Evolutionary conservation across 1,140 invertebrate genomes (phyloP), one percentile per base, ranked within the genome.

Genomic region (Tetranychus urticae): DNA sequence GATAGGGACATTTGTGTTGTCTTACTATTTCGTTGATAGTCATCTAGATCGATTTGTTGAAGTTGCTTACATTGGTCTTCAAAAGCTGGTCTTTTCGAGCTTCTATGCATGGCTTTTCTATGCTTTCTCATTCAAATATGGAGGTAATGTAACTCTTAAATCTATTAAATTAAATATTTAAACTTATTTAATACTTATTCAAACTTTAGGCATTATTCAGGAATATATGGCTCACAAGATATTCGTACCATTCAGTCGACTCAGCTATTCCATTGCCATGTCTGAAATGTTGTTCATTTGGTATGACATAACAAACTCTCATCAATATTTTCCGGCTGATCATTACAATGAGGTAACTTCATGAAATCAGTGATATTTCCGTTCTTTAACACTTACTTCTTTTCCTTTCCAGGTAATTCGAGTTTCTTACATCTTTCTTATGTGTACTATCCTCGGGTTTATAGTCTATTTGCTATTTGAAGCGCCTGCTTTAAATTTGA

Each of bases 231-330:
- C 46, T 12, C 31, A 37, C 14, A 63, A 60, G 56, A 56, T 55
- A 54, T 63, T 59, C 36, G 60, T 61, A 35, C 58, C 59, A 13
- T 58, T 59, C 37, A 61, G 46, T 37, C 58, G 59, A 14, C 52
- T 63, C 8, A 58, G 56, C 2, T 62, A 59, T 45, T 37, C 34
- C 13, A 62, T 62, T 14, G 59, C 60, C 48, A 36, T 62, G 37
- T 50, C 58, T n/a, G 56, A 62, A 48, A 60, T 55, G 35, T 33
- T 62, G 12, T 58, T 62, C n/a, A 55, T 62, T 33, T 62, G 61
- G 61, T 62, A 62, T 55, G 37, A 58, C 54, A 14, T 37, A 7
- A 60, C 60, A 23, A 42, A 58, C 13, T 50, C 46, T 31, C 55
- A 55, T 33, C 39, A 50, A 23, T 46, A 60, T 33, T 54, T 60